Evolutionary conservation across 2,797 vertebrate genomes (phyloP).

Genomic region (Leucoraja ocellata): DNA sequence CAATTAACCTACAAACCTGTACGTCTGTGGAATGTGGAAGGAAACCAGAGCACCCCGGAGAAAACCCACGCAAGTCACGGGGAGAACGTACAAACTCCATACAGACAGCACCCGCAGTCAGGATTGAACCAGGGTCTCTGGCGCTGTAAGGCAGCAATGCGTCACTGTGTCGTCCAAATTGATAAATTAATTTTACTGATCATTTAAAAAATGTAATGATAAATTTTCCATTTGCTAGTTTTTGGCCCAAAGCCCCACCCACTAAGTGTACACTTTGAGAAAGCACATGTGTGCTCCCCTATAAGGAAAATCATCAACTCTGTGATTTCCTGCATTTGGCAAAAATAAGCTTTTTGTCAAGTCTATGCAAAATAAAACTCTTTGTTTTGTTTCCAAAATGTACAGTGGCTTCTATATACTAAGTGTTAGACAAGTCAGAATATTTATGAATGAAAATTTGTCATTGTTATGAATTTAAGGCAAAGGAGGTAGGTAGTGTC

Average conservation of each 20-base stretch:
- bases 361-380: not conserved
- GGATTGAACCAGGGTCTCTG: too few relatives aligned
- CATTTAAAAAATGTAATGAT: not conserved
- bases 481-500: not conserved
- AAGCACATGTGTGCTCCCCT: not conserved
- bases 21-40: too few relatives aligned
- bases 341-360: not conserved
- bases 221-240: not conserved
- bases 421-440: not conserved
- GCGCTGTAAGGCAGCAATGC: too few relatives aligned
- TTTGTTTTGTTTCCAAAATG: not conserved
- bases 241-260: not conserved
- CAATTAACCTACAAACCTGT: too few relatives aligned
- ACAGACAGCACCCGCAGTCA: not conserved
- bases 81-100: not conserved
- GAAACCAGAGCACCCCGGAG: too few relatives aligned
- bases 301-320: not conserved
- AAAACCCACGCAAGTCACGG: too few relatives aligned
- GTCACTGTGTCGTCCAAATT: too few relatives aligned
- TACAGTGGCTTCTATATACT: not conserved
- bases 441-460: not conserved
- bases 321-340: constrained; percentile 5
- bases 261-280: not conserved
- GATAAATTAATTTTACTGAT: not conserved
- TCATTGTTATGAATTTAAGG: not conserved